Evolutionary conservation across 2,888 invertebrate species (phyloP).

Genomic region (Megamerina dolium): DNA sequence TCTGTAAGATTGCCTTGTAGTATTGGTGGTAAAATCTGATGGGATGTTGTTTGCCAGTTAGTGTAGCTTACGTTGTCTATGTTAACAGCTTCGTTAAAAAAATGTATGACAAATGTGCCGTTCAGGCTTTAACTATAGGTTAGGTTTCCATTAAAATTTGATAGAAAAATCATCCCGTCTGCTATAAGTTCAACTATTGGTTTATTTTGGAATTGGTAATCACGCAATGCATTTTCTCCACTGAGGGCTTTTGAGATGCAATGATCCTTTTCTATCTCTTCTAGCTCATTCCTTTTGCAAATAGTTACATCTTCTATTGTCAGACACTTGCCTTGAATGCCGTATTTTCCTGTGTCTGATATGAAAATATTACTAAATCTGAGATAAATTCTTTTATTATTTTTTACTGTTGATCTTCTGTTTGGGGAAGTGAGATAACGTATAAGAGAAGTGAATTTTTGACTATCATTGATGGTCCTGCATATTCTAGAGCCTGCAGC

Average conservation of each 20-base stretch:
- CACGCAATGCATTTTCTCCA: slow-evolving; percentile 11
- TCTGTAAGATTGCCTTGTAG: slow-evolving; percentile 10
- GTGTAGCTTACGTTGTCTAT: slow-evolving; percentile 8
- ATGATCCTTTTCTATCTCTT: slow-evolving; percentile 2
- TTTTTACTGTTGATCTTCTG: neutral
- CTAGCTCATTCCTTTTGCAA: slow-evolving; percentile 2
- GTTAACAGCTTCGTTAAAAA: slow-evolving; percentile 9
- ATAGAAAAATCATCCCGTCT: slow-evolving; percentile 14
- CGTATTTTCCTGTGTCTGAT: slow-evolving; percentile 13
- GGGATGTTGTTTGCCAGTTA: slow-evolving; percentile 15
- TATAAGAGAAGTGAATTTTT: slow-evolving; percentile 18
- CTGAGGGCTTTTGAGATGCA: slow-evolving; percentile 10
- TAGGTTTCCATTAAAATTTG: slow-evolving; percentile 12
- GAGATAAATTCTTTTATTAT: slow-evolving; percentile 1
- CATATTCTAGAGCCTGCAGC: slow-evolving; percentile 19
- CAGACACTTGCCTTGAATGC: slow-evolving; percentile 8
- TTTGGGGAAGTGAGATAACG: slow-evolving; percentile 12
- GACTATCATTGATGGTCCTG: slow-evolving; percentile 19
- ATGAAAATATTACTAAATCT: slow-evolving; percentile 13
- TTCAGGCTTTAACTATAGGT: slow-evolving; percentile 8
- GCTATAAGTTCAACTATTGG: slow-evolving; percentile 14
- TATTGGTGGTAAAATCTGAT: slow-evolving; percentile 12
- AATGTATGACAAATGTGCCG: slow-evolving; percentile 11
- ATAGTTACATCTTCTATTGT: slow-evolving; percentile 8
- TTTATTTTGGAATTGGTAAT: slow-evolving; percentile 14